A percentile compares a stretch with the other conserved stretches of the same genome.
Conservation (phyloP, 2,113 vertebrate species). For the Corythaeola cristata region DNA sequence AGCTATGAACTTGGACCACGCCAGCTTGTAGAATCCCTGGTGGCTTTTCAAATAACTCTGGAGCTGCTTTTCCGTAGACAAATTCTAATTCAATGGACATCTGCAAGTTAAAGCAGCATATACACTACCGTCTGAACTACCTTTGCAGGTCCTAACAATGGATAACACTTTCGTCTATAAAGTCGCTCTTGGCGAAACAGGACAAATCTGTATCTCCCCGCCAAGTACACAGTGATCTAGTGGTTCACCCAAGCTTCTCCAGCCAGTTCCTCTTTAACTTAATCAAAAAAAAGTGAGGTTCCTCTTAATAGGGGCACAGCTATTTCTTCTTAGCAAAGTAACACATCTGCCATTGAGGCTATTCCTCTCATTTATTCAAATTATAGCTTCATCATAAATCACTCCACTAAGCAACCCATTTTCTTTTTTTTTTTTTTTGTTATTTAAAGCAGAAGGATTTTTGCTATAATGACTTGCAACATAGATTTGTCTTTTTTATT, state of each 20-base stretch:
- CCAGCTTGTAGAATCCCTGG: neutral
- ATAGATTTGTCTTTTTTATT: neutral
- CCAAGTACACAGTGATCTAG: neutral
- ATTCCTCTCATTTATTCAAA: neutral
- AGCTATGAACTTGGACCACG: neutral
- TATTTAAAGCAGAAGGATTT: neutral
- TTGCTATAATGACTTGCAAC: neutral
- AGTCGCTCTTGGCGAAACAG: neutral
- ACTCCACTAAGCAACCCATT: neutral
- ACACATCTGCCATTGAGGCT: neutral
- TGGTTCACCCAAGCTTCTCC: neutral
- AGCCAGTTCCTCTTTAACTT: neutral
- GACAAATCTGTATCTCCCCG: neutral
- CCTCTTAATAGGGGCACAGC: neutral
- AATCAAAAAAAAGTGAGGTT: neutral
- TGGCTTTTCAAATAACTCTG: neutral
- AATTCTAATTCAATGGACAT: neutral
- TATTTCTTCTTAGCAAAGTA: neutral
- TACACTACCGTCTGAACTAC: neutral
- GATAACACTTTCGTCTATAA: neutral
- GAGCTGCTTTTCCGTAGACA: neutral
- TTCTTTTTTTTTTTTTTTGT: neutral
- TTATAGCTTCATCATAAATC: neutral
- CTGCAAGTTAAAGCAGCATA: neutral
- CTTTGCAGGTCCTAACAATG: neutral